Evolutionary conservation across 2,888 invertebrate species (phyloP), one percentile per base, ranked within the genome.

Genomic region (Hanleya hanleyi): DNA sequence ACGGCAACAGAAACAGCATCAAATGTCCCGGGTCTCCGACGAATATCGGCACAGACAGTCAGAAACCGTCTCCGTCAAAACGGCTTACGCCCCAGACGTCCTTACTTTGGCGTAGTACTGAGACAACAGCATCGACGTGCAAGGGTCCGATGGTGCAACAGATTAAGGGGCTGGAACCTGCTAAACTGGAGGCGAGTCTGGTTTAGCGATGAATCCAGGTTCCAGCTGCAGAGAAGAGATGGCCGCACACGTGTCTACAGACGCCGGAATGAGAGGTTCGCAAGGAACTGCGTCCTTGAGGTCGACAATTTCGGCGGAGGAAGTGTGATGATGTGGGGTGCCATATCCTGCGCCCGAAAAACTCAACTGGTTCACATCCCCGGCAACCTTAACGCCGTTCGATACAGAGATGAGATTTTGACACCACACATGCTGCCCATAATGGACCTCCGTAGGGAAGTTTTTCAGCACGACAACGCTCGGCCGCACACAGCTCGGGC

Each of bases 381-480:
- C 7, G 77, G 70, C 12, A 77, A 36, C 32, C 18, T 78, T n/a
- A 71, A 64, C 35, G 75, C 77, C 35, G 64, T 70, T 35, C 61
- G 77, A 4, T 69, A 75, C 33, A 2, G 47, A 22, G 47, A 47
- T 47, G 47, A 47, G 22, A 47, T 47, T 47, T 22, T 41, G 41
- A 41, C 9, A 41, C 41, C 75, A 18, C 49, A 69, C 32, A 67
- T 80, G 29, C 35, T 73, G 37, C 76, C 71, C 7, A 61, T 71
- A 36, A 65, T 75, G 57, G 37, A 51, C 38, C 32, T 22, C 47
- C n/a, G n/a, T 57, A 47, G 49, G 35, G 32, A 12, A 18, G 41
- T 64, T 2, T 75, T 75, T 37, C 71, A 79, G 49, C 79, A 76
- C n/a, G 77, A 77, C 72, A 76, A 77, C 41, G 73, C 74, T 57